Evolutionary conservation across 2,113 vertebrate species (phyloP), one percentile per base, ranked within the genome.

Genomic region (Mustela nigripes): DNA sequence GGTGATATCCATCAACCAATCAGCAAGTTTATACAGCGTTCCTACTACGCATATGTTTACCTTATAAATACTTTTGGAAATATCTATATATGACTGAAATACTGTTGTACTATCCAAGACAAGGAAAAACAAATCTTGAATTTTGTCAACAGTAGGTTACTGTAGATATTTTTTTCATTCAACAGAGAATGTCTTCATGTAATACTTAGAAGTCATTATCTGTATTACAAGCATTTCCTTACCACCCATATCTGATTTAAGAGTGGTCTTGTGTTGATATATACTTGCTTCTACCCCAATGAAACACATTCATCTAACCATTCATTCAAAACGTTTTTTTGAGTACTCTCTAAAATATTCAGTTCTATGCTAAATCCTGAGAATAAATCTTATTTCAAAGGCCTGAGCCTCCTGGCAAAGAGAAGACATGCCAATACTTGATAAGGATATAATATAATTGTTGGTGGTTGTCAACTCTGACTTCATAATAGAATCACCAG

Each of bases 91-190:
- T 48, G 78, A 58, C 24, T 95, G 9, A 96, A 92, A 89, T 86
- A 10, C 31, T 92, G 5, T 85, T 81, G 26, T 89, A 73, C 65
- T 85, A 67, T 87, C 26, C 62, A 93, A 89, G 24, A 89, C n/a
- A 11, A 56, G 48, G 76, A 65, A 15, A 91, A 15, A 91, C 63
- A 0, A 7, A 63, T 73, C 45, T 71, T 94, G 83, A 94, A 79
- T 89, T 92, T 89, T 91, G 36, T 83, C 83, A 85, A 10, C 28
- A 79, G 45, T 42, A 45, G 48, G 12, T 63, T 50, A 31, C 10
- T 22, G n/a, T 28, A 81, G 65, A 24, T 65, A 53, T 91, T 91
- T 89, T 94, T 53, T 83, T 58, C 33, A 67, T n/a, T 97, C 60
- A 21, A 1, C n/a, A 78, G 65, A 92, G 56, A 89, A 79, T 71